phyloP scores from a whole-genome alignment of 2,797 vertebrate species.

The Hozukius guyotensis region DNA sequence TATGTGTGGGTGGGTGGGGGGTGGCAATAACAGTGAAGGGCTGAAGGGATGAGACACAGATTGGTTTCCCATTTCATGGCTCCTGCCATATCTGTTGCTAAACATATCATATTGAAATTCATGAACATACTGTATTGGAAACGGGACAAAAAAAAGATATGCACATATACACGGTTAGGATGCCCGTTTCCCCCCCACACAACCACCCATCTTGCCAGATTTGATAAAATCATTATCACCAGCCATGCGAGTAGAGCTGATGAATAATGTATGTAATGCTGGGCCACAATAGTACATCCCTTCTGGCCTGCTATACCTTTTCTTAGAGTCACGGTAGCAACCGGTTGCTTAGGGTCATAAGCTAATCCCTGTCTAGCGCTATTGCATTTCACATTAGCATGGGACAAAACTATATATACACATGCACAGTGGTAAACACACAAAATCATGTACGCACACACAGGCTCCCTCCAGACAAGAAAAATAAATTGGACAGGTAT shows the following conservation, averaged over 20 bases:
- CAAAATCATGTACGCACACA: conserved; percentile 13
- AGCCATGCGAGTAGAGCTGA: conserved; percentile 65
- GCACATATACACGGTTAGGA: conserved; percentile 25
- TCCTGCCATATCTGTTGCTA: conserved; percentile 25
- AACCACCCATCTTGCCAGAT: conserved; percentile 63
- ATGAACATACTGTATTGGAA: conserved; percentile 56
- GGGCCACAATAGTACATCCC: conserved; percentile 58
- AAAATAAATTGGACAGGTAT: conserved; percentile 33
- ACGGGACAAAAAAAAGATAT: conserved; percentile 26
- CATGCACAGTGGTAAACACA: neutral
- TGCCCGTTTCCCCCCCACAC: conserved; percentile 7
- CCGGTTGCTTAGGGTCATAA: conserved; percentile 49
- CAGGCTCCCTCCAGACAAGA: neutral
- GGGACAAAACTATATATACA: conserved; percentile 1
- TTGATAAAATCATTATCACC: conserved; percentile 78
- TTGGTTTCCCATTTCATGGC: conserved; percentile 47
- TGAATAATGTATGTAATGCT: conserved; percentile 79
- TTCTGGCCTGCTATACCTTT: conserved; percentile 52
- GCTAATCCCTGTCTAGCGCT: conserved; percentile 58
- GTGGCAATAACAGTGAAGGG: conserved; percentile 35
- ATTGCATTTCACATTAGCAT: conserved; percentile 69
- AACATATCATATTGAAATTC: conserved; percentile 62
- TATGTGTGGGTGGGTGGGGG: neutral
- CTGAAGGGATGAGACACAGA: conserved; percentile 32
- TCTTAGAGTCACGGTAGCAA: conserved; percentile 45